Evolutionary conservation across 2,113 vertebrate genomes (phyloP), one percentile per base, ranked within the genome.

Genomic region (Amphiprion ocellaris): DNA sequence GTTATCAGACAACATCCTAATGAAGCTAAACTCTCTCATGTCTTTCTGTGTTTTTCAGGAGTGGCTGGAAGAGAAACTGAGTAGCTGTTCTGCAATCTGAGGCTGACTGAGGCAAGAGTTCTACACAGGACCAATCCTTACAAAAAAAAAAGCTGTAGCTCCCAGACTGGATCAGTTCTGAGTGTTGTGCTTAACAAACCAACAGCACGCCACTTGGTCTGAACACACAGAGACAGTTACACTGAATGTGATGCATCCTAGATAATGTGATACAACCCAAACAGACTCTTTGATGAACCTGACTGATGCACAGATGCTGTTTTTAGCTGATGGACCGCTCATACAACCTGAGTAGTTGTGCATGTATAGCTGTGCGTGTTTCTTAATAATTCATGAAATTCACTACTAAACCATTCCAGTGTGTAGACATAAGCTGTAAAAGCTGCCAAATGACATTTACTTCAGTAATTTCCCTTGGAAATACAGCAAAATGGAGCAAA

Each of bases 341-440:
- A 15, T 44, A 44, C 41, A 44, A 44, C 11, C 41, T 4, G 41
- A 44, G 41, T 44, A 15, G 41, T 15, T 70, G 21, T 64, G 24
- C 1, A 33, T 61, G 10, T 61, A 16, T 30, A 19, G 54, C 28
- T 60, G 30, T 17, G 52, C 12, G 30, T 41, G 62, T 44, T 44
- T 44, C 41, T 44, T 44, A 15, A 44, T 14, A 12, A 44, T 49
- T 67, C 49, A 53, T 44, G 41, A 44, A 44, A 44, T 44, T 8
- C 33, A 37, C 41, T 14, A 44, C 41, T 44, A 44, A 67, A 76
- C 24, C 69, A 78, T 89, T 84, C 87, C 78, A 79, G 37, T 67
- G 30, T 72, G 39, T 69, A 83, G 37, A 67, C 49, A 67, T 19
- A 39, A 52, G 41, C 41, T 74, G 30, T 46, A 58, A 50, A 5